A percentile compares a stretch with the other conserved stretches of the same genome.
These are phyloP conservation scores for Menura novaehollandiae DNA, from an alignment of 2,113 vertebrate genomes.

Conservation along the genomic window DNA sequence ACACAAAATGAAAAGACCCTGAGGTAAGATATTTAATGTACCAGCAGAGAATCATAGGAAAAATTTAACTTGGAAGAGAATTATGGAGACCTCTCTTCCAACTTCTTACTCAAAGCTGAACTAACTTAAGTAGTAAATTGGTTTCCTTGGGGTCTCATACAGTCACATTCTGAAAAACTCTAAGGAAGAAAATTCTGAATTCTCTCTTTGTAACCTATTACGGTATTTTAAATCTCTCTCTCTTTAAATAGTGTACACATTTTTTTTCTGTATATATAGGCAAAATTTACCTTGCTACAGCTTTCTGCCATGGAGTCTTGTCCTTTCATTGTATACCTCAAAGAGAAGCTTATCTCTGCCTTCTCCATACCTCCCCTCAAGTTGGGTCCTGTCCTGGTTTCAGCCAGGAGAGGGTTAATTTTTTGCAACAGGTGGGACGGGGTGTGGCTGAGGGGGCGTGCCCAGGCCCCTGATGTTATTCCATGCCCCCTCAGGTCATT, in stretches of 20 bases:
- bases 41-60: not conserved
- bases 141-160: not conserved
- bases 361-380: not conserved
- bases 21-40: not conserved
- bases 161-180: not conserved
- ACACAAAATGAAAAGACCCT: not conserved
- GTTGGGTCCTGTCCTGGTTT: not conserved
- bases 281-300: not conserved
- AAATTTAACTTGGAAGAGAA: not conserved
- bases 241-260: not conserved
- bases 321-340: not conserved
- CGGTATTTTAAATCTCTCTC: not conserved
- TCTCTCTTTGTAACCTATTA: not conserved
- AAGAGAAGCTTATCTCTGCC: not conserved
- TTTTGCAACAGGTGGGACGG: too few relatives aligned
- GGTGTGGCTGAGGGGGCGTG: too few relatives aligned
- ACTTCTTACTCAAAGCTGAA: not conserved
- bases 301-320: not conserved
- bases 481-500: too few relatives aligned
- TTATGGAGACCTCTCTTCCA: not conserved
- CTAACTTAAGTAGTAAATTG: not conserved
- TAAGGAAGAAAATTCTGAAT: not conserved
- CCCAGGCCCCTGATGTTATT: too few relatives aligned
- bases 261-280: not conserved
- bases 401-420: too few relatives aligned